These are phyloP conservation scores for Nipponacmea schrenckii DNA, from an alignment of 2,888 invertebrate genomes.

Conservation along the genomic window DNA sequence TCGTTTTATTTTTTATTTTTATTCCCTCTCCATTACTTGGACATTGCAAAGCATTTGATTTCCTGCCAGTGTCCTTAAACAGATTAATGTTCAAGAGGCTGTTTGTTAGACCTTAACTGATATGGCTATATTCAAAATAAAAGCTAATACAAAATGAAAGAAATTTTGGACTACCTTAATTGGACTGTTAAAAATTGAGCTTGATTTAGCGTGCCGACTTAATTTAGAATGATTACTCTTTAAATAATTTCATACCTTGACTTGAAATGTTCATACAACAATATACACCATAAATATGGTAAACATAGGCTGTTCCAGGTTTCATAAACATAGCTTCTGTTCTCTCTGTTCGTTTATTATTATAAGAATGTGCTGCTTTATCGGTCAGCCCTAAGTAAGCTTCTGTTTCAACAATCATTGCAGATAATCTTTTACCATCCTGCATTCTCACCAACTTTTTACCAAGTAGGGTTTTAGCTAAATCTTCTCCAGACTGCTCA, in stretches of 20 bases:
- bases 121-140: no score
- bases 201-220: no score
- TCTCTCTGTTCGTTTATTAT: conserved; percentile 73
- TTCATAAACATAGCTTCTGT: conserved; percentile 80
- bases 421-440: conserved; percentile 71
- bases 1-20: no score
- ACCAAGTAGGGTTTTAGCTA: conserved; percentile 75
- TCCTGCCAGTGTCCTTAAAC: no score
- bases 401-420: conserved; percentile 80
- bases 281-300: conserved; percentile 81
- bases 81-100: no score
- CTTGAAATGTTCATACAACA: conserved; percentile 80
- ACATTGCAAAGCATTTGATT: no score
- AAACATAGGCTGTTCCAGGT: conserved; percentile 79
- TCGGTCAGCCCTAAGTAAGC: conserved; percentile 77
- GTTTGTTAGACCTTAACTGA: no score
- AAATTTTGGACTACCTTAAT: no score
- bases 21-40: no score
- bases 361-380: conserved; percentile 76
- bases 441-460: conserved; percentile 73
- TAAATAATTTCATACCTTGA: conserved; percentile 71
- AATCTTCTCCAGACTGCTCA: conserved; percentile 56
- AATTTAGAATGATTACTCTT: no score
- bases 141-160: no score
- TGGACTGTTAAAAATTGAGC: no score